Conservation (phyloP, 2,113 vertebrate genomes). For the Microcebus griseorufus region DNA sequence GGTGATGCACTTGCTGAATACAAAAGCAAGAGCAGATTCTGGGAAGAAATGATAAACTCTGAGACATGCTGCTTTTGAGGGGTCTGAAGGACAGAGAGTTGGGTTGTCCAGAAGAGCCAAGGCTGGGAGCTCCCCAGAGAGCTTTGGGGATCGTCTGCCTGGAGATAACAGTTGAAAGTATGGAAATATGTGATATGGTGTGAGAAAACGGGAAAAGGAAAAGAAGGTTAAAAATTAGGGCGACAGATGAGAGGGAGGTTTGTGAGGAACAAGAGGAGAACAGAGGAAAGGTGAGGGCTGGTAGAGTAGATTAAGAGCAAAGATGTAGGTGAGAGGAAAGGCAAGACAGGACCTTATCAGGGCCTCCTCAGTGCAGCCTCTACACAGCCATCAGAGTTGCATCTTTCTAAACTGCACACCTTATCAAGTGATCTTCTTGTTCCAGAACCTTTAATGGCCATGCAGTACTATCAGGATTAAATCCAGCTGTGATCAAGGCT, state of each 20-base stretch:
- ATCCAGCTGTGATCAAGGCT: neutral
- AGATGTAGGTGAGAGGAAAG: neutral
- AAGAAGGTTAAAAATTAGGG: neutral
- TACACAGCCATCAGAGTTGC: neutral
- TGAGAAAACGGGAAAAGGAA: neutral
- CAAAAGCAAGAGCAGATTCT: neutral
- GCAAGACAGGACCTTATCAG: neutral
- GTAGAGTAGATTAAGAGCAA: neutral
- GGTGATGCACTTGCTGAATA: neutral
- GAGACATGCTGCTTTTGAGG: neutral
- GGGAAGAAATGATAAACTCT: neutral
- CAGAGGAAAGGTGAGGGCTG: too few species aligned
- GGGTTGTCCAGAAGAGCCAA: neutral
- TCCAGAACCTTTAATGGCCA: neutral
- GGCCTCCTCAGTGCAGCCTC: neutral
- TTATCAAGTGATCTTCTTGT: neutral
- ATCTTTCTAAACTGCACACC: neutral
- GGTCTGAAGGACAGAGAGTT: neutral
- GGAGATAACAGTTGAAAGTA: neutral
- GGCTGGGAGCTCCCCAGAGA: neutral
- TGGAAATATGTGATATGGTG: neutral
- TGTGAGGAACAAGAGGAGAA: neutral
- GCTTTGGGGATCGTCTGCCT: neutral
- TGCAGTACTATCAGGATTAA: neutral
- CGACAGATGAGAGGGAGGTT: neutral